Base-by-base conservation (phyloP, 1,140 invertebrate species). In the Nylanderia fulva region DNA sequence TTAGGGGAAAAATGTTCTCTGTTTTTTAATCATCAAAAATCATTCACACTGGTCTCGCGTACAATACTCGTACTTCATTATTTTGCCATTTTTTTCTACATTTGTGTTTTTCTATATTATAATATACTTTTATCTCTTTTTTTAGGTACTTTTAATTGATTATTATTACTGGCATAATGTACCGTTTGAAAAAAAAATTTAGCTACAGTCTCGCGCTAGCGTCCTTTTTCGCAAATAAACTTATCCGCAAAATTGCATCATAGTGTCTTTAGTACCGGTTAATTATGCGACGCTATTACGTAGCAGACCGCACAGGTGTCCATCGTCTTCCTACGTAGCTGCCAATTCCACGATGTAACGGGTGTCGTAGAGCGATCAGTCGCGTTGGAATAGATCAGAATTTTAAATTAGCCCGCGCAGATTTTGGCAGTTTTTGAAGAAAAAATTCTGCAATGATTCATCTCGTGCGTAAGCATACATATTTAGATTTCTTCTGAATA, bases 271-370 rank as follows among this genome's bases (percentile, higher is more conserved):
- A 84, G 88, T 87, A 84, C 82, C 87, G 87, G 85, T 77, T 89
- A 89, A 91, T 91, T 90, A 90, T 89, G 86, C 89, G 85, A 79
- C 88, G 87, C 85, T 87, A 76, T 63, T 91, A 88, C 86, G 86
- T 88, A 77, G 83, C 87, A 85, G 64, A 83, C 85, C 52, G 87
- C 91, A 91, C 91, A 91, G 91, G 91, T 91, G 91, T 91, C 91
- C 87, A 90, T 68, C 75, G 88, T 82, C 79, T 66, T 88, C 60
- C 66, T 80, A 24, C 54, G 56, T 56, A 75, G 45, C 29, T 91
- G 90, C 90, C 90, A 91, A 91, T 84, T 90, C 66, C 72, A 39
- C 76, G 54, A 90, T 64, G 61, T 87, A 90, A 83, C 86, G 90
- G 86, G 84, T 88, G 85, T 85, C 75, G 52, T 13, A 45, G 29